phyloP scores from a whole-genome alignment of 2,797 vertebrate species.

The Enteromius unitaeniatus region DNA sequence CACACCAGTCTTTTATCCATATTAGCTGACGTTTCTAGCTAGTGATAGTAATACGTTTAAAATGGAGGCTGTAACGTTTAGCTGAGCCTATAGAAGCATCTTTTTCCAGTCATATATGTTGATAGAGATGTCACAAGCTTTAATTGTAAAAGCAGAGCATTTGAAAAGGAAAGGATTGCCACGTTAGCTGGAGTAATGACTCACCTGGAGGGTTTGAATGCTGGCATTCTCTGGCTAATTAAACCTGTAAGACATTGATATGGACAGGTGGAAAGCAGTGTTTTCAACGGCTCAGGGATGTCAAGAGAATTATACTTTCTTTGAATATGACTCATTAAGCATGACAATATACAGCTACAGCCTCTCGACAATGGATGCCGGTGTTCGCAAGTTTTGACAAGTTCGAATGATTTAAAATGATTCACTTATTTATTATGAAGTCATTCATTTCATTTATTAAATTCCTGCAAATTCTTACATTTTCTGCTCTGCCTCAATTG shows the following conservation, averaged over 20 bases:
- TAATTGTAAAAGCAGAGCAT: slow-evolving; percentile 9
- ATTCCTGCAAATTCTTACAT: slow-evolving; percentile 21
- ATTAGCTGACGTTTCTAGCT: background rate
- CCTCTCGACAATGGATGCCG: background rate
- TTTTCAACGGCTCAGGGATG: slow-evolving; percentile 27
- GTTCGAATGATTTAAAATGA: background rate
- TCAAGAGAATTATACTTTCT: slow-evolving; percentile 4
- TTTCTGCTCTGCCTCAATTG: slow-evolving; percentile 1
- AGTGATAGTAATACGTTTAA: background rate
- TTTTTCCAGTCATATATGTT: background rate
- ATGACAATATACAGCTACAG: slow-evolving; percentile 34
- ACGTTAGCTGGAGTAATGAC: slow-evolving; percentile 10
- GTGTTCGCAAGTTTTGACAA: slow-evolving; percentile 5
- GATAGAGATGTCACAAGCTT: background rate
- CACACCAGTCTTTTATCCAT: background rate
- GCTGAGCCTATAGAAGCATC: background rate
- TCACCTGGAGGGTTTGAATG: slow-evolving; percentile 32
- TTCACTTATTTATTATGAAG: slow-evolving; percentile 20
- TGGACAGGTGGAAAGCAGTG: slow-evolving; percentile 20
- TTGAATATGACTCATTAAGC: slow-evolving; percentile 36
- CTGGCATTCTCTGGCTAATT: slow-evolving; percentile 30
- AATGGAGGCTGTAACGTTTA: background rate
- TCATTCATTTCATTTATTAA: slow-evolving; percentile 22
- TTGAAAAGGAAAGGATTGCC: slow-evolving; percentile 28
- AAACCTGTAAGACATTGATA: slow-evolving; percentile 20